Percentiles rank a stretch among this genome's conserved stretches.
These are phyloP conservation scores for Brachionus asplanchnoidis DNA, from an alignment of 1,140 invertebrate species.

Conservation along the genomic window DNA sequence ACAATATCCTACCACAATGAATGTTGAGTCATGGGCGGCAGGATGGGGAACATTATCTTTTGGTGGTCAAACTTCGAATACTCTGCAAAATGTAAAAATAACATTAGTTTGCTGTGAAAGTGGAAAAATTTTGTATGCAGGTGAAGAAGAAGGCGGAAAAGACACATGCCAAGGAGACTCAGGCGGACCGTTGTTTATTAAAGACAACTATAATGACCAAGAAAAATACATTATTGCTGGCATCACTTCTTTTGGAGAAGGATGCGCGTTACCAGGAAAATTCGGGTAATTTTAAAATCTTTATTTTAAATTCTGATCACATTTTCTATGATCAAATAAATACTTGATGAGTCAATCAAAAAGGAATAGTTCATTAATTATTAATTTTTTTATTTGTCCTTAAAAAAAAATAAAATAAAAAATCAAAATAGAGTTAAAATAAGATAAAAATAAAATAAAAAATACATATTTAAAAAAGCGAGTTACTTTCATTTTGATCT, in stretches of 20 bases:
- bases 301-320: not conserved
- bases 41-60: not conserved
- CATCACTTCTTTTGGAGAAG: not conserved
- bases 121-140: not conserved
- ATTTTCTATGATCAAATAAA: too few species aligned
- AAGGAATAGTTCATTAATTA: too few species aligned
- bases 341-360: too few species aligned
- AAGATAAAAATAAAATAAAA: too few species aligned
- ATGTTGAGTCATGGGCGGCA: not conserved
- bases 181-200: not conserved
- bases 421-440: too few species aligned
- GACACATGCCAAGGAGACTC: conserved; percentile 33
- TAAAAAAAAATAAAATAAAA: too few species aligned
- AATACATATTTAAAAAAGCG: too few species aligned
- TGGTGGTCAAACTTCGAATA: not conserved
- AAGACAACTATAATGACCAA: not conserved
- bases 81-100: conserved; percentile 3
- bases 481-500: too few species aligned
- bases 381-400: too few species aligned
- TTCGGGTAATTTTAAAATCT: not conserved
- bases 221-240: conserved; percentile 16
- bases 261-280: not conserved
- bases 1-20: not conserved
- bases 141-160: not conserved
- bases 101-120: not conserved